A percentile compares a stretch with the other conserved stretches of the same genome.
These are phyloP conservation scores for Megaceryle alcyon DNA, from an alignment of 2,797 vertebrate species.

Conservation along the genomic window DNA sequence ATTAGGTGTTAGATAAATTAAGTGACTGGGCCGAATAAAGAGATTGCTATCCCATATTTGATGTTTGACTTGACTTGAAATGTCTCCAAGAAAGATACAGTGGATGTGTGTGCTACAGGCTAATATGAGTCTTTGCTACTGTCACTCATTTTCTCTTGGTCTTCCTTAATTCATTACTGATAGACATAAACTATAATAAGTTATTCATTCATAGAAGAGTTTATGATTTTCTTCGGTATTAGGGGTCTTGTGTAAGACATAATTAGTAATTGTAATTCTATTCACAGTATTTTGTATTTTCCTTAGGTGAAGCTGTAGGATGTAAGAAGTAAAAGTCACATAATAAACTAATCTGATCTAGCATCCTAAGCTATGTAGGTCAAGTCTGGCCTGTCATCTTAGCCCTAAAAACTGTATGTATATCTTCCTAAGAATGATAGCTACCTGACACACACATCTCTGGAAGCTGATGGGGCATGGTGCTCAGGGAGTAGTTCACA, in stretches of 20 bases:
- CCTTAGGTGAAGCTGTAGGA: conserved; percentile 35
- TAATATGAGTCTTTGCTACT: neutral
- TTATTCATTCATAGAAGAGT: neutral
- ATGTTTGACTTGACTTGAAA: conserved; percentile 30
- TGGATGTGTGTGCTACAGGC: neutral
- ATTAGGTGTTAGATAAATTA: neutral
- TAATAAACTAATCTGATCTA: neutral
- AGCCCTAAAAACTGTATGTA: neutral
- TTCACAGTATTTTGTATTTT: neutral
- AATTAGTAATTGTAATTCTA: conserved; percentile 8
- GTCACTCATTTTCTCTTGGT: neutral
- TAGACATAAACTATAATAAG: conserved; percentile 10
- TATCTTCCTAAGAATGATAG: neutral
- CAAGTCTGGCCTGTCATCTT: neutral
- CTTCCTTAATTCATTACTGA: conserved; percentile 17
- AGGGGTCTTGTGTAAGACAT: neutral
- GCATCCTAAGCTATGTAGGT: conserved; percentile 24
- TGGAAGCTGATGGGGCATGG: neutral
- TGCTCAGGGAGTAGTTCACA: neutral
- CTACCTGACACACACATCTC: neutral
- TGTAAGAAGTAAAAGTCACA: neutral
- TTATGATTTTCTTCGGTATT: neutral
- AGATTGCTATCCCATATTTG: neutral
- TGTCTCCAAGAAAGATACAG: neutral
- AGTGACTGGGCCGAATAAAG: neutral